Base-by-base conservation (phyloP, 1,140 invertebrate species). In the Nymphalis io region DNA sequence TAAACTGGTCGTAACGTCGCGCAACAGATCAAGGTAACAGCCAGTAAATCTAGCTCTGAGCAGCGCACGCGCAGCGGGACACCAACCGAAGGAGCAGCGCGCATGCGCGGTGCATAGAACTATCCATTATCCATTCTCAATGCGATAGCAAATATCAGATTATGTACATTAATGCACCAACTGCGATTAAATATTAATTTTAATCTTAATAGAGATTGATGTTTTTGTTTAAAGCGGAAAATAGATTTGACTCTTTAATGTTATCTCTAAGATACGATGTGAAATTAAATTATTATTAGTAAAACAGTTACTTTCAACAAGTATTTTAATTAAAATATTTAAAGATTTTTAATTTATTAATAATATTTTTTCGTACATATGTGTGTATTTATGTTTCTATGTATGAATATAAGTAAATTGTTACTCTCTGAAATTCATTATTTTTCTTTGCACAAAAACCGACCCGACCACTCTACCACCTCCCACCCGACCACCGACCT, bases 101-200 rank as follows among this genome's bases (percentile, higher is more conserved):
- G 48, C 48, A 51, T 16, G 46, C 46, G 46, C 46, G 16, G 44
- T n/a, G 44, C 44, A n/a, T 13, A 16, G 44, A 48, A 16, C 44
- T 48, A 48, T 48, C 8, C 20, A 53, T 20, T 53, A 21, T 21
- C 8, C 20, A 5, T 21, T 21, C 40, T 42, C 51, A 27, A n/a
- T 55, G 51, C 11, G 51, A 55, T 55, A 27, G 51, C 51, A 55
- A 55, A 55, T 27, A 55, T 55, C 51, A 21, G 51, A 55, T 55
- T 27, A 55, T 55, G 13, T 55, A 15, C 21, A 55, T 55, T 55
- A 55, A 55, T 27, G 48, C 20, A 18, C 18, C 48, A 20, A 21
- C 48, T 12, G 16, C 16, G 48, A 20, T 51, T 51, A 11, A 18
- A 10, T 51, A 21, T 51, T 51, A 20, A 51, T 51, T 18, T 51